Conservation (phyloP, 23 tunicate genomes). For the Trididemnum clinides region DNA sequence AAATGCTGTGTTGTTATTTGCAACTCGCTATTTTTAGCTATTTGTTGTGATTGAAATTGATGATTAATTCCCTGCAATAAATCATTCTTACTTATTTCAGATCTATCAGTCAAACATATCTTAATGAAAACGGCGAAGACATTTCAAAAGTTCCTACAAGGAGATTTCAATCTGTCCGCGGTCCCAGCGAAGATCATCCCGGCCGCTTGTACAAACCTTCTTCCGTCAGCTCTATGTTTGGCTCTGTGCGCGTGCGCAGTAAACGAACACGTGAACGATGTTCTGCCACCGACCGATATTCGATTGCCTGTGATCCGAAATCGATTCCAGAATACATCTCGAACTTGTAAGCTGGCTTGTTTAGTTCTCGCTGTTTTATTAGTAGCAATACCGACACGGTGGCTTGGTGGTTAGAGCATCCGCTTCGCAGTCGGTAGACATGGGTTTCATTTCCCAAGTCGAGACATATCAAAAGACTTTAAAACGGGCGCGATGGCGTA, state of each 20-base stretch:
- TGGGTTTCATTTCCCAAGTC: no score
- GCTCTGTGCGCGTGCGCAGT: slow-evolving; percentile 96
- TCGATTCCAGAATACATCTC: slow-evolving; percentile 42
- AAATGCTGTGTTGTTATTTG: no score
- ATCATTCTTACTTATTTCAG: background rate
- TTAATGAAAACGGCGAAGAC: slow-evolving; percentile 72
- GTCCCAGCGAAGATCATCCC: background rate
- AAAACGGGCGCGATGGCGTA: no score
- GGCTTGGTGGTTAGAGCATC: no score
- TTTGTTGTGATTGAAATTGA: no score
- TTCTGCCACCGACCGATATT: slow-evolving; percentile 43
- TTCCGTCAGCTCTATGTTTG: slow-evolving; percentile 68
- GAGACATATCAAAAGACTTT: no score
- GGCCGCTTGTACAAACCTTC: slow-evolving; percentile 60
- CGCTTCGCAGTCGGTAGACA: no score
- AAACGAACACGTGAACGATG: slow-evolving; percentile 57
- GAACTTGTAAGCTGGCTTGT: background rate
- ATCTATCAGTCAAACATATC: slow-evolving; percentile 71
- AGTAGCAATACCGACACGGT: no score
- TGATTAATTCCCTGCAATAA: no score
- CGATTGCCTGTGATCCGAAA: slow-evolving; percentile 75
- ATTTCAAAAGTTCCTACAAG: background rate
- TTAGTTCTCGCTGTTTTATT: no score
- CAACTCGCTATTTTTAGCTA: no score
- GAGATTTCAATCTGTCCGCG: background rate